These are phyloP conservation scores for Drosophila quadrilineata DNA, from an alignment of 1,140 invertebrate genomes.

Conservation along the genomic window DNA sequence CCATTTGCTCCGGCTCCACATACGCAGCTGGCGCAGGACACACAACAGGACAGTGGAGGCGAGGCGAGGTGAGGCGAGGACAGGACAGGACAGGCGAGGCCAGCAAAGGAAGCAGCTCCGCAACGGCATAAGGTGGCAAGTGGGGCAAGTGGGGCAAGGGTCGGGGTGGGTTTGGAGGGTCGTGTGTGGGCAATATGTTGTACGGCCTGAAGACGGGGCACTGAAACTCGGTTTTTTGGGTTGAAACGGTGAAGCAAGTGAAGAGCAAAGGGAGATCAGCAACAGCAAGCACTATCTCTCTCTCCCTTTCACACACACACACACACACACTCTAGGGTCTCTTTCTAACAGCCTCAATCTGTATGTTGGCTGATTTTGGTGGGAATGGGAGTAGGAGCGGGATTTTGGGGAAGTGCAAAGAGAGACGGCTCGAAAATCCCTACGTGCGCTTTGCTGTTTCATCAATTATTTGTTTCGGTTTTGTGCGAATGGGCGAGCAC, in stretches of 20 bases:
- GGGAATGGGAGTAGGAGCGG: background rate
- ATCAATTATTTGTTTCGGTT: constrained; percentile 56
- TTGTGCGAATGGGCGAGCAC: constrained; percentile 45
- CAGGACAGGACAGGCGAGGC: background rate
- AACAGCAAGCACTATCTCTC: too few relatives aligned
- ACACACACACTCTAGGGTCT: too few relatives aligned
- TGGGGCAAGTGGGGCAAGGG: background rate
- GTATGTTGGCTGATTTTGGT: background rate
- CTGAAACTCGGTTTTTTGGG: too few relatives aligned
- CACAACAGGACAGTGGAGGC: background rate
- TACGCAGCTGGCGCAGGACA: constrained; percentile 26
- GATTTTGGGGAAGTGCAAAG: background rate
- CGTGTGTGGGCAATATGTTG: too few relatives aligned
- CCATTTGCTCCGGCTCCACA: constrained; percentile 19
- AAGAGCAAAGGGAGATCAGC: too few relatives aligned
- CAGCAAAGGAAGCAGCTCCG: too few relatives aligned
- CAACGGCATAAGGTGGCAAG: too few relatives aligned
- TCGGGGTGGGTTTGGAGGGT: too few relatives aligned
- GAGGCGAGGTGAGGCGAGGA: background rate
- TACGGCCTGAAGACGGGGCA: constrained; percentile 3
- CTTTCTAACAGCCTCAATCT: too few relatives aligned
- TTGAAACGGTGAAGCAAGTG: too few relatives aligned
- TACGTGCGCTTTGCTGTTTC: constrained; percentile 55
- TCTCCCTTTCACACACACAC: too few relatives aligned
- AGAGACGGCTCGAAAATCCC: constrained; percentile 43